Percentiles rank a stretch among this genome's conserved stretches.
Conservation (phyloP, 92 coral and sea anemone genomes). For the Micromussa lordhowensis region DNA sequence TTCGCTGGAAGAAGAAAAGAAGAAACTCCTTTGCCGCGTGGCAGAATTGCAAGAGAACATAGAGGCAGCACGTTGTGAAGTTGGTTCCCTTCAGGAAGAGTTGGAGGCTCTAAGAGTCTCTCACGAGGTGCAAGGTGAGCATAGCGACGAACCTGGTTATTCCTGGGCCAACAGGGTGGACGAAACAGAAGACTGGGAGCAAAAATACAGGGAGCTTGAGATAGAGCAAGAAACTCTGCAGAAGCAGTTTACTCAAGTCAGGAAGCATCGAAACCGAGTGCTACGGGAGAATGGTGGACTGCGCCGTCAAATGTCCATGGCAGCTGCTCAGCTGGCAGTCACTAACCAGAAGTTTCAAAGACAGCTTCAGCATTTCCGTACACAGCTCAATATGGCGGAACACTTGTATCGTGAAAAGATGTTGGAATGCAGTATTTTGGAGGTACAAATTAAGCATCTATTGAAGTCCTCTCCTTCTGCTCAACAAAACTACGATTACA, state of each 20-base stretch:
- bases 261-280: conserved; percentile 93
- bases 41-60: conserved; percentile 61
- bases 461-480: conserved; percentile 58
- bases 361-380: conserved; percentile 93
- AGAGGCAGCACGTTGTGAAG: conserved; percentile 39
- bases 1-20: conserved; percentile 60
- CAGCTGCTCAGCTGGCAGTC: conserved; percentile 89
- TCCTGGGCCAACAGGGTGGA: conserved; percentile 80
- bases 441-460: conserved; percentile 91
- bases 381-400: conserved; percentile 87
- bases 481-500: conserved; percentile 37
- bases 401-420: conserved; percentile 92
- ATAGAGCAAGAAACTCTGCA: conserved; percentile 68
- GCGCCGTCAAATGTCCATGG: conserved; percentile 96
- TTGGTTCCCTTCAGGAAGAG: conserved; percentile 21
- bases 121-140: conserved; percentile 15
- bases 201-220: conserved; percentile 66
- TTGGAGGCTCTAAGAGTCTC: not conserved
- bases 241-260: conserved; percentile 87
- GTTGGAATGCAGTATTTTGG: conserved; percentile 90
- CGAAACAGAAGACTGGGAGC: conserved; percentile 64
- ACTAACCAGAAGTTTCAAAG: conserved; percentile 90
- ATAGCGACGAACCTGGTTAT: conserved; percentile 20
- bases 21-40: conserved; percentile 48
- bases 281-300: conserved; percentile 93